Evolutionary conservation across 2,113 vertebrate species (phyloP).

Genomic region (Tenebrosternarchus preto): DNA sequence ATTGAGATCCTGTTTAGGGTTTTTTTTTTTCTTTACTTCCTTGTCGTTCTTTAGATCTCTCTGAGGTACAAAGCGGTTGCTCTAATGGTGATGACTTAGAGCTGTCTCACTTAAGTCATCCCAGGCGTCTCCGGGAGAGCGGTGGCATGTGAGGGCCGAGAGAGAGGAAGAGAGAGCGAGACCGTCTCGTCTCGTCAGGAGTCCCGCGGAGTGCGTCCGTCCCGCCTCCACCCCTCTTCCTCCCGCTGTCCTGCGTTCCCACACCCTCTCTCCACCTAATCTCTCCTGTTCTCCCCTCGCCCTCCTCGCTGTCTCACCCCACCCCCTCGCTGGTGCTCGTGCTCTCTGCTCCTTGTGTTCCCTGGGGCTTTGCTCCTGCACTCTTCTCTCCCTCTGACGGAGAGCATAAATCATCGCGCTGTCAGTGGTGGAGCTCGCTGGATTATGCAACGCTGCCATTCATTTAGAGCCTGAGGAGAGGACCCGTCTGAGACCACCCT

Average conservation of each 20-base stretch:
- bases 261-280: constrained; percentile 57
- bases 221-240: constrained; percentile 76
- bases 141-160: background rate
- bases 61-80: constrained; percentile 26
- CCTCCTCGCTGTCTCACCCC: background rate
- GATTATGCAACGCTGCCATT: constrained; percentile 87
- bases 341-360: constrained; percentile 62
- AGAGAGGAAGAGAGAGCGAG: constrained; percentile 17
- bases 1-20: constrained; percentile 24
- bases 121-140: constrained; percentile 28
- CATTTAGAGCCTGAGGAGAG: constrained; percentile 78
- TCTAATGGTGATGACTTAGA: constrained; percentile 44
- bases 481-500: constrained; percentile 65
- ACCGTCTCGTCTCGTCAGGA: constrained; percentile 70
- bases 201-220: constrained; percentile 86
- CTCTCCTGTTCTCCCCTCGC: constrained; percentile 1
- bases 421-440: constrained; percentile 80
- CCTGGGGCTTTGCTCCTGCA: constrained; percentile 60
- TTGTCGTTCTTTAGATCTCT: constrained; percentile 34
- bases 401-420: constrained; percentile 91
- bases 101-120: constrained; percentile 40
- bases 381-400: constrained; percentile 79
- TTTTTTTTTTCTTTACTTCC: background rate
- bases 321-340: constrained; percentile 34
- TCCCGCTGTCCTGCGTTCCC: constrained; percentile 12